Percentiles rank a stretch among this genome's conserved stretches.
phyloP scores from a whole-genome alignment of 2,113 vertebrate species.

The Microcebus murinus region DNA sequence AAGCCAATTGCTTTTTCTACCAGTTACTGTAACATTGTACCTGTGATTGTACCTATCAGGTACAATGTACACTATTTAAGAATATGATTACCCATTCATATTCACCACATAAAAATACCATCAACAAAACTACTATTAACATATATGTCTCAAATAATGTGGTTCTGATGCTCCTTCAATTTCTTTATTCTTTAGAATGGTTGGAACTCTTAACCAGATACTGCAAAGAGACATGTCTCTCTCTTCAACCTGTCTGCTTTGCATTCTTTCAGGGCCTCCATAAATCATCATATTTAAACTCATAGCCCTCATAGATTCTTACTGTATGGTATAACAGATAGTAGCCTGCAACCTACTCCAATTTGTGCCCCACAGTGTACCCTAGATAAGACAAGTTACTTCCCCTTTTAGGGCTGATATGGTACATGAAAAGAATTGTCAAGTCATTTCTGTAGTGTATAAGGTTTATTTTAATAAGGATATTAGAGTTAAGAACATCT shows the following conservation, averaged over 20 bases:
- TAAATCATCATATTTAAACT: too few species aligned
- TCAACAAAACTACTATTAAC: not conserved
- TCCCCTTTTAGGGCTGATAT: not conserved
- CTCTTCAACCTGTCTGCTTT: not conserved
- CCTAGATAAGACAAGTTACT: not conserved
- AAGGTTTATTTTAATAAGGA: not conserved
- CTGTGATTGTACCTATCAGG: too few species aligned
- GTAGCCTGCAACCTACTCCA: accelerated
- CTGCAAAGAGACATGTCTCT: not conserved
- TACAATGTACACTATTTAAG: not conserved
- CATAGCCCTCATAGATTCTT: too few species aligned
- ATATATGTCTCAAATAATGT: not conserved
- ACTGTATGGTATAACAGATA: not conserved
- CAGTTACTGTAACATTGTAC: slow-evolving; percentile 36
- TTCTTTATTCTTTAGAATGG: not conserved
- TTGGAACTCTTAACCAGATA: not conserved
- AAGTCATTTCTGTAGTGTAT: not conserved
- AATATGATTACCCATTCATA: not conserved
- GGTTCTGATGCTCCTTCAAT: not conserved
- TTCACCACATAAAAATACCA: not conserved
- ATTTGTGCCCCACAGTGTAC: not conserved
- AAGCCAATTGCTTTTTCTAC: slow-evolving; percentile 23
- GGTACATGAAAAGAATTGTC: not conserved
- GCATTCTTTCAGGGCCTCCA: not conserved
- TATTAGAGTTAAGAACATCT: not conserved